Percentiles rank a stretch among this genome's conserved stretches.
Evolutionary conservation across 2,888 invertebrate species (phyloP).

Genomic region (Phytoseiulus persimilis): DNA sequence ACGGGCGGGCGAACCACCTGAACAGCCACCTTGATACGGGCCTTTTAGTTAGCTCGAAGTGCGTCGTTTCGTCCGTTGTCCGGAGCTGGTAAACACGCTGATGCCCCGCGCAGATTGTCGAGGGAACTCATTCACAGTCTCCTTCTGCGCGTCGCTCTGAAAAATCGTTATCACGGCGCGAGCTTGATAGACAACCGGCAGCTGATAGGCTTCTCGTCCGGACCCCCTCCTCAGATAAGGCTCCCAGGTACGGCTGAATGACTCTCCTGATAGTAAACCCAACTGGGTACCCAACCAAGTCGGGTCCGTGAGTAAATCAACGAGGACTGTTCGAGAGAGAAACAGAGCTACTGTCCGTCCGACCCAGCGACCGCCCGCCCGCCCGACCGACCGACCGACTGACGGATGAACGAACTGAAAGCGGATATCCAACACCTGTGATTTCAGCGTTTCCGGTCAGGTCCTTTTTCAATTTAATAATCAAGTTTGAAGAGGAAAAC

Average conservation of each 20-base stretch:
- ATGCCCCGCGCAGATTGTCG: neutral
- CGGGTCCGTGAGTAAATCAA: neutral
- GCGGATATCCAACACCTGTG: neutral
- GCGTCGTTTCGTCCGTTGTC: neutral
- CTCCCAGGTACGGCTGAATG: neutral
- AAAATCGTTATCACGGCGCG: neutral
- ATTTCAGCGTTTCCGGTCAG: slow-evolving; percentile 5
- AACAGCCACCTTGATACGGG: neutral
- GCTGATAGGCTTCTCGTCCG: neutral
- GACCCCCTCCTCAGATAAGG: neutral
- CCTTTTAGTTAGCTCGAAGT: neutral
- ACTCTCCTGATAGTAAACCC: neutral
- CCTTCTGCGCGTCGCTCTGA: neutral
- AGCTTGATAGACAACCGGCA: neutral
- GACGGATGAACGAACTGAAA: neutral
- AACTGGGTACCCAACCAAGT: neutral
- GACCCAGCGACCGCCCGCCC: too few species aligned
- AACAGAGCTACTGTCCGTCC: neutral
- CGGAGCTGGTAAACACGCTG: neutral
- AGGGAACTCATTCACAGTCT: neutral
- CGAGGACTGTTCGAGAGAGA: neutral
- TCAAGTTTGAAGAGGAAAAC: neutral
- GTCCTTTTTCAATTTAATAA: neutral
- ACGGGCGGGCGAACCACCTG: neutral
- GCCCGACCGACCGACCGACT: neutral